Conservation (phyloP, 2,113 vertebrate genomes). For the Rana temporaria region DNA sequence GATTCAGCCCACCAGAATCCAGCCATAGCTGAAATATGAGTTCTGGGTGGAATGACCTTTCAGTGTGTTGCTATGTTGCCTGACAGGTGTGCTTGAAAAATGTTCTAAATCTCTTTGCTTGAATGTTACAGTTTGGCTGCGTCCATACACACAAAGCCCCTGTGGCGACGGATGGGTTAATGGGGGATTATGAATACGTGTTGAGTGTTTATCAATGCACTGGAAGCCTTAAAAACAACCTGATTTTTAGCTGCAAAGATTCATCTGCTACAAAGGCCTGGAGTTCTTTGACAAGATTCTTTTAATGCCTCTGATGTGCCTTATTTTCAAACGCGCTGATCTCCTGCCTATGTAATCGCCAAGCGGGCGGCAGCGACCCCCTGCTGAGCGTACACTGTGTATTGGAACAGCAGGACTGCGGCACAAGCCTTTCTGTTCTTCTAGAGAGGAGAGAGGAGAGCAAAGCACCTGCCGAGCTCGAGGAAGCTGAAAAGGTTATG, state of each 20-base stretch:
- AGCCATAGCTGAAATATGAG: no score
- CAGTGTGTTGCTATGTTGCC: not conserved
- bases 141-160: not conserved
- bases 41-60: no score
- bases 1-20: no score
- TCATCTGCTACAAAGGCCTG: constrained; percentile 32
- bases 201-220: constrained; percentile 6
- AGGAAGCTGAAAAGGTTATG: constrained; percentile 40
- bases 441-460: constrained; percentile 41
- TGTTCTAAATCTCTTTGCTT: no score
- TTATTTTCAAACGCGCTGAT: constrained; percentile 49
- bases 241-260: constrained; percentile 21
- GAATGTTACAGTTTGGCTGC: not conserved
- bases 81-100: not conserved
- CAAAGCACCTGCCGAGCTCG: not conserved
- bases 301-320: constrained; percentile 51
- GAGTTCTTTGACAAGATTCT: constrained; percentile 34
- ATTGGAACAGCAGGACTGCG: constrained; percentile 45
- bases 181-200: not conserved
- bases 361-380: constrained; percentile 26
- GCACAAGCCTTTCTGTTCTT: constrained; percentile 50
- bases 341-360: constrained; percentile 17
- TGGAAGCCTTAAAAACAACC: not conserved
- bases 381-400: constrained; percentile 48
- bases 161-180: not conserved